These are phyloP conservation scores for Atherinomorus stipes DNA, from an alignment of 2,113 vertebrate genomes.

Conservation along the genomic window DNA sequence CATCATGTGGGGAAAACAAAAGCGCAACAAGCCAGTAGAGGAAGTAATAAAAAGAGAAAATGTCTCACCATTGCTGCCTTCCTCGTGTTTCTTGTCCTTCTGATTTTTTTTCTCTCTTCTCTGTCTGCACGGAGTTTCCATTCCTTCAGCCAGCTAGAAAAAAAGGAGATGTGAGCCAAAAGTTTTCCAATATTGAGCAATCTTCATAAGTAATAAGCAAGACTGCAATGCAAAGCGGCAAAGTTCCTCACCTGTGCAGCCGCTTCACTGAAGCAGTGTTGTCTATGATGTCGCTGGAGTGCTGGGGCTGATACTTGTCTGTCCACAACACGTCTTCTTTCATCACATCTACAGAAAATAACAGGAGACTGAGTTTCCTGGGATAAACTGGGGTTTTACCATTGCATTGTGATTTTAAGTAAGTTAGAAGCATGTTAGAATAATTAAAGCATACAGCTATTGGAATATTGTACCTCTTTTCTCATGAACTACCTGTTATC, in stretches of 20 bases:
- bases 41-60: background rate
- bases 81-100: constrained; percentile 85
- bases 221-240: background rate
- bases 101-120: constrained; percentile 91
- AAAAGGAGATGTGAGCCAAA: background rate
- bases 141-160: constrained; percentile 92
- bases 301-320: constrained; percentile 96
- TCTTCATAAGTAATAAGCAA: background rate
- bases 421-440: too few species aligned
- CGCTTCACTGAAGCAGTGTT: constrained; percentile 88
- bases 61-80: constrained; percentile 77
- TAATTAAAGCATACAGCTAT: too few species aligned
- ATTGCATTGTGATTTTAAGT: background rate
- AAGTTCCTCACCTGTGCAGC: constrained; percentile 86
- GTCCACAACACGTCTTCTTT: constrained; percentile 95
- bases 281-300: constrained; percentile 90
- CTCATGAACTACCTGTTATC: too few species aligned
- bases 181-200: too few species aligned
- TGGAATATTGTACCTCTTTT: too few species aligned
- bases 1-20: background rate
- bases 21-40: background rate
- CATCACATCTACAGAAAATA: constrained; percentile 77
- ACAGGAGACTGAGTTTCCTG: background rate
- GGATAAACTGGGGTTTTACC: background rate
- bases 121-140: constrained; percentile 94